Base-by-base conservation (phyloP, 2,888 invertebrate genomes). In the Philopedon plagiatum region DNA sequence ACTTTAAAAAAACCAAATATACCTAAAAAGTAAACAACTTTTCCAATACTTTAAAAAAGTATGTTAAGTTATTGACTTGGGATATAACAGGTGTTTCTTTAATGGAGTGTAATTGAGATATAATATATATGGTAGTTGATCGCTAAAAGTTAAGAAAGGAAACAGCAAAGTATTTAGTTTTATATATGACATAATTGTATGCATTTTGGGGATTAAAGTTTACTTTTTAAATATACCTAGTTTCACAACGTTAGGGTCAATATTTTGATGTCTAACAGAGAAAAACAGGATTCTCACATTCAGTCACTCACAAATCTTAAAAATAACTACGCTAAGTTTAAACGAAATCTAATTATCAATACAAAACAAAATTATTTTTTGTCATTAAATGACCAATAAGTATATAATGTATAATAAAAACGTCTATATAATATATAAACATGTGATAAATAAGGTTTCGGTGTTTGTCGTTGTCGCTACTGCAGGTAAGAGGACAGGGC, bases 401-500 rank as follows among this genome's bases (percentile, higher is more conserved):
- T 81, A 80, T 81, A 83, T 83, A 83, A 81, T 82, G 76, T 79
- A 78, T 83, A 83, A 81, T 84, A 84, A 84, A 84, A 82, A 82
- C 82, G 84, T 83, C 81, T 83, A 83, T 74, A 57, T 68, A 69
- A 74, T 74, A 74, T 84, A 84, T 83, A 83, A 85, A 84, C 82
- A 81, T 83, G 80, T 81, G 81, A 83, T 83, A 81, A 83, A 82
- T 82, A 76, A 77, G 73, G 75, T 76, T 78, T 77, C 76, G 77
- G 78, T 78, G 80, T 80, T 79, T 81, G 80, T 84, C 83, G 84
- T 83, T 85, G 85, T 79, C 80, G 84, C 83, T 83, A 80, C 81
- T 85, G 87, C 81, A 87, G 87, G 82, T 84, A 86, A 80, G 86
- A 83, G 80, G 85, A 81, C 76, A 86, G 85, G 85, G 90, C 89